Conservation (phyloP, 2,797 vertebrate genomes). For the Takifugu ocellatus region DNA sequence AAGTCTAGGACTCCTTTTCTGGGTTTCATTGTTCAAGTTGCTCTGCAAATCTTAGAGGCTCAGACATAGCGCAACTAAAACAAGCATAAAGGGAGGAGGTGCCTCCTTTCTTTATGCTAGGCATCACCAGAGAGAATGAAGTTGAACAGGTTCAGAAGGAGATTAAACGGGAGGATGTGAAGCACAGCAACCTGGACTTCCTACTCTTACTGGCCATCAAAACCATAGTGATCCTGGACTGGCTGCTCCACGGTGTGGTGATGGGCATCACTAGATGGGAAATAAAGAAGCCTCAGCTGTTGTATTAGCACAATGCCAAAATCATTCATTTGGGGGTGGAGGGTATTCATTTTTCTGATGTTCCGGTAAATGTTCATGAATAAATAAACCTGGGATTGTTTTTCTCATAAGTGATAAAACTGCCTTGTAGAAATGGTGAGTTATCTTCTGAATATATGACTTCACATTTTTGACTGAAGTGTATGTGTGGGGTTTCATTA, state of each 20-base stretch:
- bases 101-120: constrained; percentile 75
- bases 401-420: no score
- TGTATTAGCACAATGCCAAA: constrained; percentile 33
- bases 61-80: constrained; percentile 12
- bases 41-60: constrained; percentile 8
- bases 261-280: constrained; percentile 70
- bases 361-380: no score
- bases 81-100: constrained; percentile 34
- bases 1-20: constrained; percentile 59
- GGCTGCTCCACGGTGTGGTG: constrained; percentile 75
- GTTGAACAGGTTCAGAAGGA: constrained; percentile 29
- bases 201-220: constrained; percentile 78
- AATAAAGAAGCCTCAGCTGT: constrained; percentile 50
- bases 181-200: constrained; percentile 72
- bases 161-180: constrained; percentile 53
- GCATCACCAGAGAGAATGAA: constrained; percentile 3
- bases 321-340: neutral
- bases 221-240: constrained; percentile 78
- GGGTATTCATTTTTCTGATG: no score
- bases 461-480: no score
- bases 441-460: no score
- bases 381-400: no score
- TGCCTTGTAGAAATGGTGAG: no score
- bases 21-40: constrained; percentile 72
- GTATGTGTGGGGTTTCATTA: no score